These are phyloP conservation scores for Anser brachyrhynchus DNA, from an alignment of 2,113 vertebrate genomes.

Conservation along the genomic window DNA sequence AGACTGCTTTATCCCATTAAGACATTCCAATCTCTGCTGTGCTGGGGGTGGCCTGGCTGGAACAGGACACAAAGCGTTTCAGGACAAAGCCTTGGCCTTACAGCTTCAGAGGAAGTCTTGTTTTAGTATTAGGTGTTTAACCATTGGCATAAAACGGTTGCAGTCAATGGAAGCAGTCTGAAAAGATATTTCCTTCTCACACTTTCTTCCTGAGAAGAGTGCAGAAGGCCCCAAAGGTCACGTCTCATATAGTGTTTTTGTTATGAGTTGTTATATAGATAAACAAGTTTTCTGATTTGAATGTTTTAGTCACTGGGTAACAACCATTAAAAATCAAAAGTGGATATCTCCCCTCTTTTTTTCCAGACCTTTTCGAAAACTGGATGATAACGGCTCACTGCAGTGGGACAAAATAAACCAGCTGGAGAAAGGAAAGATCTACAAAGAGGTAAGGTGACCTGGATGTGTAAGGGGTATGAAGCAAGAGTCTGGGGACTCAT, in stretches of 20 bases:
- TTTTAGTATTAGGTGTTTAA: background rate
- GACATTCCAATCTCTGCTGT: background rate
- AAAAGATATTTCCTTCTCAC: background rate
- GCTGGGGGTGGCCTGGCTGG: background rate
- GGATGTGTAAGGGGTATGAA: background rate
- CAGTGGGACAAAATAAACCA: conserved; percentile 84
- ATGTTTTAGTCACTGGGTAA: conserved; percentile 5
- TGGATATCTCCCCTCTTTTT: background rate
- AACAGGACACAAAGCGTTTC: background rate
- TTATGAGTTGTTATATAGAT: background rate
- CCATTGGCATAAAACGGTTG: background rate
- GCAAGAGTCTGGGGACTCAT: background rate
- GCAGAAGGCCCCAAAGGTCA: background rate
- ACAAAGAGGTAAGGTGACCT: conserved; percentile 78
- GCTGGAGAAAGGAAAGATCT: conserved; percentile 84
- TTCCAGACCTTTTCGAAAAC: conserved; percentile 81
- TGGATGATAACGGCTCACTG: conserved; percentile 80
- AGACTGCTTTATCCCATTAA: background rate
- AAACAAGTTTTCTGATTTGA: background rate
- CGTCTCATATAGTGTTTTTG: background rate
- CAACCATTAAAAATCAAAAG: background rate
- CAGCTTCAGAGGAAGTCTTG: background rate
- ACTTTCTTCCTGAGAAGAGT: background rate
- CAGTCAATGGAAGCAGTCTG: background rate
- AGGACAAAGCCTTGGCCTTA: background rate